phyloP scores from a whole-genome alignment of 2,113 vertebrate species.

The Andinoacara biseriatus region DNA sequence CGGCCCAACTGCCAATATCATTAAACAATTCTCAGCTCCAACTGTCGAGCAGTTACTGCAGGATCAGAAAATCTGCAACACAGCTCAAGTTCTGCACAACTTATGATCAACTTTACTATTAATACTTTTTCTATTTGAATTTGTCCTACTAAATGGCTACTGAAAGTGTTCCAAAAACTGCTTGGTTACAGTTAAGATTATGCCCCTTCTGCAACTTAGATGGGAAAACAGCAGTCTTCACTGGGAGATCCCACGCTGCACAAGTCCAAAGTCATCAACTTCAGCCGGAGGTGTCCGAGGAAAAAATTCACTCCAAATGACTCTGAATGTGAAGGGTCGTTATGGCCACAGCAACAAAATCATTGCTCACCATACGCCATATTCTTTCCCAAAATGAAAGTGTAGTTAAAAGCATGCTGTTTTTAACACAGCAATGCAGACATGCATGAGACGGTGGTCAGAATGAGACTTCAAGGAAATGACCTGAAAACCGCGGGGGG shows the following conservation, averaged over 20 bases:
- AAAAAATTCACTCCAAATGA: not conserved
- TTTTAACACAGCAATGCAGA: not conserved
- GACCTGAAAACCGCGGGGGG: not conserved
- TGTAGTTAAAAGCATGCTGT: not conserved
- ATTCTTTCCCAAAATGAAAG: not conserved
- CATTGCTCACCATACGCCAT: not conserved
- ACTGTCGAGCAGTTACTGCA: slow-evolving; percentile 33
- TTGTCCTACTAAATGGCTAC: not conserved
- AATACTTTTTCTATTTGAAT: not conserved
- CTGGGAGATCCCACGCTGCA: not conserved
- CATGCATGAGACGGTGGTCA: not conserved
- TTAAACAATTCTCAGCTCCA: slow-evolving; percentile 22
- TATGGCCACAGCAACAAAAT: not conserved
- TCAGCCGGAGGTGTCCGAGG: not conserved
- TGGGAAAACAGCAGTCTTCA: too few species aligned
- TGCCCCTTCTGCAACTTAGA: not conserved
- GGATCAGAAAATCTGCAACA: slow-evolving; percentile 26
- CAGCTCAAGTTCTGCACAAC: slow-evolving; percentile 20
- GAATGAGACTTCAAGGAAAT: not conserved
- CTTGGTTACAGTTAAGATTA: not conserved
- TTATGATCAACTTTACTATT: not conserved
- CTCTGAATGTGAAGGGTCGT: not conserved
- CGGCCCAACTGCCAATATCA: slow-evolving; percentile 32
- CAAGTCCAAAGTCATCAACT: not conserved
- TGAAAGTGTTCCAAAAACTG: not conserved